Conservation (phyloP, 2,888 invertebrate species). For the Diachrysia chrysitis region DNA sequence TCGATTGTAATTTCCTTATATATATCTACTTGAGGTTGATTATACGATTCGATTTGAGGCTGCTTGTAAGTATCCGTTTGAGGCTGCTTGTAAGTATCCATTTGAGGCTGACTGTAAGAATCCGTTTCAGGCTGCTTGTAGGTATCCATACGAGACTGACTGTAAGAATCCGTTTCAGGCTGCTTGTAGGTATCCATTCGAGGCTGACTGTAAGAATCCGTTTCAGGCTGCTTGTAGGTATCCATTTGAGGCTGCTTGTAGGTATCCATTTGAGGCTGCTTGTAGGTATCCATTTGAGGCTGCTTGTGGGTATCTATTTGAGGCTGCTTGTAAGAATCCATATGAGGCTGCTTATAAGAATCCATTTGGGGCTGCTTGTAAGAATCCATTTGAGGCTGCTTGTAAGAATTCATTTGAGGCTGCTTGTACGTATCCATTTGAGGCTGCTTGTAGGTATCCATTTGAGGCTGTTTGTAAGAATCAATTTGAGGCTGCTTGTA, state of each 20-base stretch:
- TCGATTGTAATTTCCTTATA: not conserved
- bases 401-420: not conserved
- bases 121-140: not conserved
- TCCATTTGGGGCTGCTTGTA: not conserved
- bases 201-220: not conserved
- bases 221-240: slow-evolving; percentile 8
- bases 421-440: not conserved
- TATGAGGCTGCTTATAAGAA: not conserved
- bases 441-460: not conserved
- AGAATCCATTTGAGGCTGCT: not conserved
- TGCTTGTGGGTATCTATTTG: not conserved
- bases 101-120: not conserved
- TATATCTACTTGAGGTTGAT: not conserved
- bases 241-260: not conserved
- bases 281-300: not conserved
- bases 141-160: not conserved
- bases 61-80: not conserved
- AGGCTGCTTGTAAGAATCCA: not conserved
- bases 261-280: not conserved
- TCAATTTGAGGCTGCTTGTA: not conserved
- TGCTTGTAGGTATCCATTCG: not conserved
- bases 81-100: not conserved
- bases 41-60: not conserved
- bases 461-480: not conserved
- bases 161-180: not conserved